Base-by-base conservation (phyloP, 2,113 vertebrate species). In the Petroica traversi region DNA sequence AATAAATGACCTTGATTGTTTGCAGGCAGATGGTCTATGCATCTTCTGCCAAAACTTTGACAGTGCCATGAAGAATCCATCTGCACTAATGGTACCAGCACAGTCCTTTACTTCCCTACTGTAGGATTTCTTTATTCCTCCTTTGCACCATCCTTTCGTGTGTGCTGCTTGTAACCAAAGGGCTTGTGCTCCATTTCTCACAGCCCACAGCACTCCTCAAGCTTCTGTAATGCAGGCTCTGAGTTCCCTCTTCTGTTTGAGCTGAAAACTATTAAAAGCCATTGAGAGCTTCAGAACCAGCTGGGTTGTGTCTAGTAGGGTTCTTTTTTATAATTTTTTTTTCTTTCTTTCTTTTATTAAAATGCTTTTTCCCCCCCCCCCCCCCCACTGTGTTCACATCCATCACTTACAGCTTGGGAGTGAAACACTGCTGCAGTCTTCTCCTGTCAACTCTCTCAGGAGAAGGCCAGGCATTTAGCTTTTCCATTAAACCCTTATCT, bases 161-260 rank as follows among this genome's bases (percentile, higher is more conserved):
- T 19, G 18, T 33, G 19, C 59, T 80, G 63, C 12, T 68, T 91
- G 34, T 69, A 88, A 69, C 67, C 58, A 52, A 51, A 76, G 75
- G 48, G 23, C 19, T 66, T 61, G 12, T 72, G 11, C 36, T 92
- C 66, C 3, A 8, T 84, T 91, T 71, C 89, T 76, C 33, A 63
- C 45, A 84, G 80, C 40, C 58, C 0, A 0, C n/a, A 77, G 80
- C 63, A 31, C 26, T 87, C 19, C 43, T 67, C 24, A 67, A 34
- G 26, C 68, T 89, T 73, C 68, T 49, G 33, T 85, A 81, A 46
- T 34, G n/a, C 52, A 71, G 36, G 52, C 29, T 91, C 73, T 3
- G 26, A 92, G 86, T 89, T 95, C 68, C 46, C 84, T 89, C 80
- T 71, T 95, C 87, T 73, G 58, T 89, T 81, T 89, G 68, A 96